Percentiles rank a stretch among this genome's conserved stretches.
These are phyloP conservation scores for Hippocampus abdominalis DNA, from an alignment of 2,113 vertebrate species.

Conservation along the genomic window DNA sequence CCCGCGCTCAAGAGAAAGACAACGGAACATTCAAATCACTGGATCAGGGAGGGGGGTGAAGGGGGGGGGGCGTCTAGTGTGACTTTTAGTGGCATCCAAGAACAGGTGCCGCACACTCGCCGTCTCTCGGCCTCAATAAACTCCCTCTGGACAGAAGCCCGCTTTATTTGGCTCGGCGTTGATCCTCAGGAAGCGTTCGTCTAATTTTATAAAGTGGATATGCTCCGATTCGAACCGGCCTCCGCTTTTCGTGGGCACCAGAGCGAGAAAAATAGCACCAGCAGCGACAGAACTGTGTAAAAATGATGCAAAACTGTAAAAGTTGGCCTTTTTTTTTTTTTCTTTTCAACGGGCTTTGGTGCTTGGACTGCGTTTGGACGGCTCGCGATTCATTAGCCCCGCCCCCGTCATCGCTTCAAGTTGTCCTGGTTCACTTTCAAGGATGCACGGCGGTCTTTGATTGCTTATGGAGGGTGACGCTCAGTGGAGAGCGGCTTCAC, in stretches of 20 bases:
- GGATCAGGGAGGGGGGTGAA: too few relatives aligned
- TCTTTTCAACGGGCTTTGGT: slow-evolving; percentile 42
- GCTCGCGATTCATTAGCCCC: background rate
- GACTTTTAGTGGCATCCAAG: too few relatives aligned
- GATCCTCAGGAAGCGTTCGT: slow-evolving; percentile 1
- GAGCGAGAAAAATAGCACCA: slow-evolving; percentile 49
- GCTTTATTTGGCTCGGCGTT: too few relatives aligned
- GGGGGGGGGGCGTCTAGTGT: too few relatives aligned
- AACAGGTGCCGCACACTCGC: too few relatives aligned
- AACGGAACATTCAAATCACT: background rate
- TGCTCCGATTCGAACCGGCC: slow-evolving; percentile 73
- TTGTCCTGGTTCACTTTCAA: slow-evolving; percentile 55
- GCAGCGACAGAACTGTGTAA: too few relatives aligned
- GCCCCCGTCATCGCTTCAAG: slow-evolving; percentile 3
- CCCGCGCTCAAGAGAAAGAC: slow-evolving; percentile 7
- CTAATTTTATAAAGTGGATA: slow-evolving; percentile 71
- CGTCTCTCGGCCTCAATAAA: too few relatives aligned
- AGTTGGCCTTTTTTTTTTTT: background rate
- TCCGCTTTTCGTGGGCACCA: slow-evolving; percentile 42
- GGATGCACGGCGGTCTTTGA: slow-evolving; percentile 57
- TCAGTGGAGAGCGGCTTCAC: slow-evolving; percentile 63
- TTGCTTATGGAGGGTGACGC: slow-evolving; percentile 55
- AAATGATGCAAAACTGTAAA: slow-evolving; percentile 17
- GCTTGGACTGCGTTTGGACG: background rate
- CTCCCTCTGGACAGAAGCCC: too few relatives aligned